phyloP scores from a whole-genome alignment of 2,113 vertebrate genomes.

The Pavo muticus region DNA sequence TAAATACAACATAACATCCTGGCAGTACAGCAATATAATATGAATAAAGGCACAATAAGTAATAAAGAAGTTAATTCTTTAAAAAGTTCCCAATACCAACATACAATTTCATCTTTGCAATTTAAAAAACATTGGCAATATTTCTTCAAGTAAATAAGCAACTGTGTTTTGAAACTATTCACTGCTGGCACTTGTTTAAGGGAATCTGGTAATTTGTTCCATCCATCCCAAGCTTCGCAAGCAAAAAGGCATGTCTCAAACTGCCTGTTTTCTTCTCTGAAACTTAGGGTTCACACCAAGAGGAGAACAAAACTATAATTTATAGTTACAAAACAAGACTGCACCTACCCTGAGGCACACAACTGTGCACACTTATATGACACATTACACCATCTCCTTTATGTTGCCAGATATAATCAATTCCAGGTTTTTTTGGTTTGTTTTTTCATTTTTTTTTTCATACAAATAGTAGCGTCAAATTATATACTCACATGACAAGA shows the following conservation, averaged over 20 bases:
- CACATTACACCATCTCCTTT: conserved; percentile 46
- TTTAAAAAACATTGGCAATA: conserved; percentile 63
- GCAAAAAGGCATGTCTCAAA: conserved; percentile 53
- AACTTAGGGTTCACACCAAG: conserved; percentile 57
- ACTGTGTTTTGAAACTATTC: conserved; percentile 67
- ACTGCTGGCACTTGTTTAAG: conserved; percentile 64
- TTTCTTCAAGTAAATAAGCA: conserved; percentile 68
- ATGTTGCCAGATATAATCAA: conserved; percentile 56
- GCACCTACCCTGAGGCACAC: conserved; percentile 40
- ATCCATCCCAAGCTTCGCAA: conserved; percentile 33
- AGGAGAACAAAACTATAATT: conserved; percentile 61
- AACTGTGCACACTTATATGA: conserved; percentile 47
- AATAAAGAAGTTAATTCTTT: conserved; percentile 57
- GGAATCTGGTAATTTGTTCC: conserved; percentile 65
- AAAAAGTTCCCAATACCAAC: conserved; percentile 61
- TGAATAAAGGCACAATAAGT: conserved; percentile 60
- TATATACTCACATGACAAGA: conserved; percentile 11
- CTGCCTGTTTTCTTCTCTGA: conserved; percentile 50
- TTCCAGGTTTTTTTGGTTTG: neutral
- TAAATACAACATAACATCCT: conserved; percentile 38
- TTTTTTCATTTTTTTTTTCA: neutral
- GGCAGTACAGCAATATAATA: neutral
- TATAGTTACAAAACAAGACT: conserved; percentile 37
- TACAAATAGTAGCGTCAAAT: conserved; percentile 19
- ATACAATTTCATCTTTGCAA: conserved; percentile 64